Evolutionary conservation across 2,113 vertebrate species (phyloP).

Genomic region (Mesocricetus auratus): DNA sequence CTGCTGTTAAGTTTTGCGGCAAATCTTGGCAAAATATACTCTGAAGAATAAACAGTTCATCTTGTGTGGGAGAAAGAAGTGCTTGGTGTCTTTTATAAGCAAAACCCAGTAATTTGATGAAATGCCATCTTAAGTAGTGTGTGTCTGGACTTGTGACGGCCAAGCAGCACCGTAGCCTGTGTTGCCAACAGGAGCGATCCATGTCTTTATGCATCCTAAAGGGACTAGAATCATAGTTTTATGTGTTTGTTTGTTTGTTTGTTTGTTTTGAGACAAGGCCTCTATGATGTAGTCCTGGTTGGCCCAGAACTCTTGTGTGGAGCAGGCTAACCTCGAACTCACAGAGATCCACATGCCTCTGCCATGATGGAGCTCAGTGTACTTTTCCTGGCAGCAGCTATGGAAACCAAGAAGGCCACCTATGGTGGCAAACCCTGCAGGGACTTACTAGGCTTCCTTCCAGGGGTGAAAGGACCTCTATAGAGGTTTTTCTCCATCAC

Average conservation of each 20-base stretch:
- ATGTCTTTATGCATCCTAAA: neutral
- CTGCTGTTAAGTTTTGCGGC: slow-evolving; percentile 45
- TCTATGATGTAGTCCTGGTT: neutral
- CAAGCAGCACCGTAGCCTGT: neutral
- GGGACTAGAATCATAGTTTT: neutral
- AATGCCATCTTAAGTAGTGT: neutral
- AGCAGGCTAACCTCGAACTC: neutral
- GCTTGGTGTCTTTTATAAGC: neutral
- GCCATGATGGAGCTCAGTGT: neutral
- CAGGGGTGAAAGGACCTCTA: neutral
- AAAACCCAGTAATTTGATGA: slow-evolving; percentile 29
- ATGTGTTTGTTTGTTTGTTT: neutral
- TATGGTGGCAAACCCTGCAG: neutral
- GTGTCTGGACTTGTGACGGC: neutral
- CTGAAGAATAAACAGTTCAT: slow-evolving; percentile 31
- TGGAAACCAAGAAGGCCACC: neutral
- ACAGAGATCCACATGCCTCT: neutral
- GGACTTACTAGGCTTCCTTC: neutral
- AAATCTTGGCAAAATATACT: slow-evolving; percentile 28
- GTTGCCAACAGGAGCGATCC: neutral
- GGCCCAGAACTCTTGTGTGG: neutral
- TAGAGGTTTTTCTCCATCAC: neutral
- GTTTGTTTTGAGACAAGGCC: neutral
- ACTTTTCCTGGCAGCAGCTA: neutral
- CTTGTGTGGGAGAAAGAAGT: neutral